Conservation (phyloP, 2,888 invertebrate species). For the Anaspis maculata region DNA sequence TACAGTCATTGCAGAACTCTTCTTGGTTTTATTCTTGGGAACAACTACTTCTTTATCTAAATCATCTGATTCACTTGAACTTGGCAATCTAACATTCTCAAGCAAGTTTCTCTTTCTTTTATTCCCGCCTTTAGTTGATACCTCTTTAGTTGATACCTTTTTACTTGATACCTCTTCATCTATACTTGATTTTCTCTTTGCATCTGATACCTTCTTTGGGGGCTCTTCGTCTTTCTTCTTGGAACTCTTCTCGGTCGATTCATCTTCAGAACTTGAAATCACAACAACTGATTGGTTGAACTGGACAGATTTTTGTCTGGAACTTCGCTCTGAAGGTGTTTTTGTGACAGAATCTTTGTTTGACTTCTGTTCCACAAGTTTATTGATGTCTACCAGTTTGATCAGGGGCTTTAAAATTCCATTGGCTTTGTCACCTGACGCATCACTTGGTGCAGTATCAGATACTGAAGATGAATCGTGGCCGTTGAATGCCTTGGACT, state of each 20-base stretch:
- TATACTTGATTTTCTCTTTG: too few relatives aligned
- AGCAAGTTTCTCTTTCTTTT: too few relatives aligned
- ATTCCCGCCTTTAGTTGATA: slow-evolving; percentile 3
- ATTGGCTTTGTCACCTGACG: background rate
- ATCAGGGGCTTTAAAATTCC: slow-evolving; percentile 26
- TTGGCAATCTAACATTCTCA: too few relatives aligned
- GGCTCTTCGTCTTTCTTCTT: slow-evolving; percentile 7
- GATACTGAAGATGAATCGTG: background rate
- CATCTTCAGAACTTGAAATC: slow-evolving; percentile 34
- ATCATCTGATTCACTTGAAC: too few relatives aligned
- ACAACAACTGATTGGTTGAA: slow-evolving; percentile 23
- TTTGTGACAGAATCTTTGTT: too few relatives aligned
- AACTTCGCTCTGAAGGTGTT: too few relatives aligned
- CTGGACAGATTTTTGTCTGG: slow-evolving; percentile 9
- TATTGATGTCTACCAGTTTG: slow-evolving; percentile 36
- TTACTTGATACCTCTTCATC: too few relatives aligned
- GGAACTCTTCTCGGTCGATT: slow-evolving; percentile 7
- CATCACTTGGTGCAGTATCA: background rate
- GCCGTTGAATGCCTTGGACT: background rate
- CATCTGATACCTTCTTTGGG: slow-evolving; percentile 4
- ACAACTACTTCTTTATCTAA: too few relatives aligned
- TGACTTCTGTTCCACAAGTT: slow-evolving; percentile 34
- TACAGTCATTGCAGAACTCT: too few relatives aligned
- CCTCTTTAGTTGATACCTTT: slow-evolving; percentile 6
- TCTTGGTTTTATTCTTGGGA: too few relatives aligned